Conservation (phyloP, 2,888 invertebrate species). For the Lacanobia oleracea region DNA sequence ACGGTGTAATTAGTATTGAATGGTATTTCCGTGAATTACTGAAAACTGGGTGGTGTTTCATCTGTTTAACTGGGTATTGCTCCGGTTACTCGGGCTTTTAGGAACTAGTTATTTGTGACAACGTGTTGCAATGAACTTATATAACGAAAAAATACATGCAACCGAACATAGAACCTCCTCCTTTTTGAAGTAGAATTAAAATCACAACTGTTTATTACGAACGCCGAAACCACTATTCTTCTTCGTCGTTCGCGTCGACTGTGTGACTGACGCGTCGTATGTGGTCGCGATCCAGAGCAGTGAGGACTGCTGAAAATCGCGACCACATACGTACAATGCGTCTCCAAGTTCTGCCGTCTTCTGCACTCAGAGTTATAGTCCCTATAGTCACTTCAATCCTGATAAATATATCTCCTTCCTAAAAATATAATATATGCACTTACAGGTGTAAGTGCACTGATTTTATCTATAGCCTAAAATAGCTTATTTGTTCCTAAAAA, state of each 20-base stretch:
- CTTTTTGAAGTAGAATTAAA: too few relatives aligned
- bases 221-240: too few relatives aligned
- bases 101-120: background rate
- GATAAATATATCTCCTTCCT: background rate
- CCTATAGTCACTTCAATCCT: background rate
- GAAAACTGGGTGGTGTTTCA: background rate
- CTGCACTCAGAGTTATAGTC: too few relatives aligned
- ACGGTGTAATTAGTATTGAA: constrained; percentile 38
- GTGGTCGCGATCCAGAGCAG: too few relatives aligned
- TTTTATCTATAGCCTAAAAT: background rate
- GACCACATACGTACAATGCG: too few relatives aligned
- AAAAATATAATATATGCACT: too few relatives aligned
- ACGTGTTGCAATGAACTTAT: background rate
- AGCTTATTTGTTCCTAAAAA: background rate
- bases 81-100: background rate
- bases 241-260: too few relatives aligned
- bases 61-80: background rate
- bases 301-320: background rate
- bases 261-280: too few relatives aligned
- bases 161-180: too few relatives aligned
- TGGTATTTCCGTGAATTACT: background rate
- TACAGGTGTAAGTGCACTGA: background rate
- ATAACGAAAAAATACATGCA: too few relatives aligned
- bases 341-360: too few relatives aligned
- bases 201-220: too few relatives aligned